Base-by-base conservation (phyloP, 2,888 invertebrate species). In the Papilio demoleus region DNA sequence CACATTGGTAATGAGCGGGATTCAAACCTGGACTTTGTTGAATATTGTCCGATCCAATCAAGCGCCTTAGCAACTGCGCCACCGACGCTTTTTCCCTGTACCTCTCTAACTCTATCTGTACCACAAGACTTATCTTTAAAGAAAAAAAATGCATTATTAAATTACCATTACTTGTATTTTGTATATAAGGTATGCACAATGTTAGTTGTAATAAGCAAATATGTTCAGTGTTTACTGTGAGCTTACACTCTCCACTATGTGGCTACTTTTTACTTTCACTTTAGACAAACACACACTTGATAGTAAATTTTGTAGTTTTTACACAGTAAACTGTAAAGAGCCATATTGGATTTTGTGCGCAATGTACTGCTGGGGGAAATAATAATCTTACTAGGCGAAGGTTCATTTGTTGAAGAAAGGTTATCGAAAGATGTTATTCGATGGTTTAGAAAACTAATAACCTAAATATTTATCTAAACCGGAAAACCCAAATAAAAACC, bases 241-340 rank as follows among this genome's bases (percentile, higher is more conserved):
- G 17, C 12, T 42, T 22, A 62, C 24, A 22, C 14, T 53, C 36
- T 61, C 38, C 27, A 31, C 47, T 34, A 22, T 4, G 40, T 50
- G 22, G n/a, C 19, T 8, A 27, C 17, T 27, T 53, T 60, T 19
- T 45, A 69, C 65, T 69, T 69, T 69, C 69, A 69, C 61, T 65
- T 1, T 36, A 9, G 14, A 61, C 19, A 65, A 38, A 60, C n/a
- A 50, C 11, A 36, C 53, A 31, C 34, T 60, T 17, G 22, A n/a
- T 40, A 53, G 40, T 60, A 36, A 63, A 14, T 45, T 58, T 59
- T 19, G 47, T 38, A 34, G 17, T 64, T 27, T 68, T 47, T 40
- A 27, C 38, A 64, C 45, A 34, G 42, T 34, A 56, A 24, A 61
- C 40, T 42, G 22, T 50, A 61, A 27, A 19, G 34, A 36, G 14